These are phyloP conservation scores for Paraescarpia echinospica DNA, from an alignment of 1,140 invertebrate species.

Conservation along the genomic window DNA sequence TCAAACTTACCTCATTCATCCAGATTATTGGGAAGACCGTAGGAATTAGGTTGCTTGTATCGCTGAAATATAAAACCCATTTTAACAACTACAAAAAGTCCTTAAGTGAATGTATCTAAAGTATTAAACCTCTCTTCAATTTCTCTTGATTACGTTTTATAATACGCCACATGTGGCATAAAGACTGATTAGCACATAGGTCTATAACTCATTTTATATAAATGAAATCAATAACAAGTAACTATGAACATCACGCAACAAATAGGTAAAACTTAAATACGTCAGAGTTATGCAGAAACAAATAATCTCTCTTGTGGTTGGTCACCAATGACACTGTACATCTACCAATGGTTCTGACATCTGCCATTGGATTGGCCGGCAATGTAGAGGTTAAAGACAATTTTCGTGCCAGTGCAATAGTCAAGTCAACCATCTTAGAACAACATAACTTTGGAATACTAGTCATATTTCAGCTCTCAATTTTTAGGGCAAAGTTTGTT, in stretches of 20 bases:
- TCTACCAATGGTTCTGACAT: too few relatives aligned
- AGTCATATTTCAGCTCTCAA: too few relatives aligned
- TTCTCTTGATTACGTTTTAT: neutral
- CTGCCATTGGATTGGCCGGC: too few relatives aligned
- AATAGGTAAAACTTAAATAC: neutral
- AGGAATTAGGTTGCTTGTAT: neutral
- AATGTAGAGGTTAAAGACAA: too few relatives aligned
- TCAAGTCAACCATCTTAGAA: too few relatives aligned
- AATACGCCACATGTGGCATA: neutral
- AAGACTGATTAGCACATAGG: neutral
- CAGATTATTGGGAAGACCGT: neutral
- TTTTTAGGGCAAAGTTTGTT: too few relatives aligned
- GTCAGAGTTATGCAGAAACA: neutral
- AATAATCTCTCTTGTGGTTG: neutral
- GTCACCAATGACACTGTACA: neutral
- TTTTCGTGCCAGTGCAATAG: too few relatives aligned
- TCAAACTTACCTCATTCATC: neutral
- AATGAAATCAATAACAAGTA: neutral
- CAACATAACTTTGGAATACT: too few relatives aligned
- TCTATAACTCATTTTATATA: neutral
- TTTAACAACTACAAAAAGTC: neutral
- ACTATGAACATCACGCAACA: neutral
- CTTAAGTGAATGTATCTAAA: neutral
- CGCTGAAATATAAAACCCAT: neutral
- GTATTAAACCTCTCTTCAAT: neutral